phyloP scores from a whole-genome alignment of 2,113 vertebrate species.

The Cyphomyrus plagiostoma region DNA sequence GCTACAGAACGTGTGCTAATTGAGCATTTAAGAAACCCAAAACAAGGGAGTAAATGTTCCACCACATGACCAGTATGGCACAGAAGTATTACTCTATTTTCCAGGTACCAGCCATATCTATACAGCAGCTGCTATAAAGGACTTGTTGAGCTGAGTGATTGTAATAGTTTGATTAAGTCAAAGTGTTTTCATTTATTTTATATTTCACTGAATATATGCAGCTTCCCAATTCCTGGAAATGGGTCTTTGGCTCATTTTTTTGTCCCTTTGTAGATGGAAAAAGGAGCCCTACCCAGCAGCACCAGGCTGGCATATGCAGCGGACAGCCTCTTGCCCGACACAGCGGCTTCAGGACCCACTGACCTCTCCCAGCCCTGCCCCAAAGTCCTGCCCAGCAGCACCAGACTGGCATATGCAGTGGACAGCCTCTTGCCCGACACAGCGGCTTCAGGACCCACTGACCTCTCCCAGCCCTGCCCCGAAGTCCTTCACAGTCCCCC shows the following conservation, averaged over 20 bases:
- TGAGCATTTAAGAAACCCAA: background rate
- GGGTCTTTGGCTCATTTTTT: background rate
- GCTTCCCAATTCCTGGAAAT: background rate
- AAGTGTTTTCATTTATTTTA: background rate
- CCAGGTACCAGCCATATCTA: background rate
- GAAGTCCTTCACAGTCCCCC: constrained; percentile 35
- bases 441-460: background rate
- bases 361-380: constrained; percentile 23
- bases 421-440: constrained; percentile 38
- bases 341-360: background rate
- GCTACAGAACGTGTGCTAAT: background rate
- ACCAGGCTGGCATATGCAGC: constrained; percentile 34
- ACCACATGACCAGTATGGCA: background rate
- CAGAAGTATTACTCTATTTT: background rate
- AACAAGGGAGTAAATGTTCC: background rate
- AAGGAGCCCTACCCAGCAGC: constrained; percentile 29
- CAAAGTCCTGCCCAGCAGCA: constrained; percentile 35
- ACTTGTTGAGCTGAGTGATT: background rate
- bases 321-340: constrained; percentile 38
- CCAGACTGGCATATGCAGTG: constrained; percentile 36
- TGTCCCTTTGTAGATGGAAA: constrained; percentile 46
- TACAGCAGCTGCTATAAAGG: background rate
- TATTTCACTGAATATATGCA: background rate
- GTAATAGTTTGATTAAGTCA: background rate
- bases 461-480: constrained; percentile 18